Percentiles rank a stretch among this genome's conserved stretches.
These are phyloP conservation scores for Collichthys lucidus DNA, from an alignment of 2,113 vertebrate genomes.

Conservation along the genomic window DNA sequence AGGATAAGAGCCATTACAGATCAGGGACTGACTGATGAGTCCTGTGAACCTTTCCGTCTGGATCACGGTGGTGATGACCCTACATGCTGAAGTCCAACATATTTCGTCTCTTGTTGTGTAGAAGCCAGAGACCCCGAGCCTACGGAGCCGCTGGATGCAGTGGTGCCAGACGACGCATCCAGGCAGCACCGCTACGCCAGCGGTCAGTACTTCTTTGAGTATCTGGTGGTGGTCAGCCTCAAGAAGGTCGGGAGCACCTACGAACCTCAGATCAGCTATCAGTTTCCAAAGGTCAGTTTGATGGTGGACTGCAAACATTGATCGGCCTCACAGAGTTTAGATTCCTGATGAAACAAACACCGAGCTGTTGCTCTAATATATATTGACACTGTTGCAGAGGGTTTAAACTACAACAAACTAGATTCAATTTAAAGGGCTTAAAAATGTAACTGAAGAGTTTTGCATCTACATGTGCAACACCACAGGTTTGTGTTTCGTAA, in stretches of 20 bases:
- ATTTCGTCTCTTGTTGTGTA: slow-evolving; percentile 23
- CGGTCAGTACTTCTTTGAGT: slow-evolving; percentile 96
- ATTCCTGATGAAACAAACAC: not conserved
- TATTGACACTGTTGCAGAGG: not conserved
- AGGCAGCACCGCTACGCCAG: slow-evolving; percentile 79
- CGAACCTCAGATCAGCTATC: slow-evolving; percentile 93
- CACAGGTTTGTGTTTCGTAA: not conserved
- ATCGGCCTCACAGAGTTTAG: no score
- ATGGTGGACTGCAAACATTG: no score
- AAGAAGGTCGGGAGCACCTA: slow-evolving; percentile 86
- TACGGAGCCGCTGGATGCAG: not conserved
- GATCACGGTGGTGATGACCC: not conserved
- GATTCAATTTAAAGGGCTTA: not conserved
- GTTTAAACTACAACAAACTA: not conserved
- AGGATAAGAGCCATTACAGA: no score
- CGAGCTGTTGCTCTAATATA: not conserved
- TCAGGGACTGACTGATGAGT: not conserved
- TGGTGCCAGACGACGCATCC: slow-evolving; percentile 38
- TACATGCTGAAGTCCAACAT: not conserved
- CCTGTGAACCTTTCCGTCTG: not conserved
- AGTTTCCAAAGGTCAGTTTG: slow-evolving; percentile 94
- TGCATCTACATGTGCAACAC: not conserved
- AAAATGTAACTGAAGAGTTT: not conserved
- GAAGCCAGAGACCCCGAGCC: slow-evolving; percentile 65
- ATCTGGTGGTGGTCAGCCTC: slow-evolving; percentile 94